phyloP scores from a whole-genome alignment of 2,888 invertebrate genomes.

The Chrysina gloriosa region DNA sequence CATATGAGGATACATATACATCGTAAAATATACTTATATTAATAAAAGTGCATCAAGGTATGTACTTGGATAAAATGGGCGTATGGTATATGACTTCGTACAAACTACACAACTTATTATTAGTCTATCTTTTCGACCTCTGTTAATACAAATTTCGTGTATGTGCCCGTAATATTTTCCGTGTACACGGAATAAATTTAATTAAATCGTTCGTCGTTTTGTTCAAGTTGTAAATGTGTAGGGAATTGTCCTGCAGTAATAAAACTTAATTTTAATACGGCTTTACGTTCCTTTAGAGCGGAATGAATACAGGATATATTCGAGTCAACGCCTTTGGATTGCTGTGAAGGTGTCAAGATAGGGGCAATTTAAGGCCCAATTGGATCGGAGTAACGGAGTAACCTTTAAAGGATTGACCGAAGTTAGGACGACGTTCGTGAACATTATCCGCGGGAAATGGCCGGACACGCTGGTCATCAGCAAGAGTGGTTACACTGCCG shows the following conservation, averaged over 20 bases:
- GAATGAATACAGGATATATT: constrained; percentile 50
- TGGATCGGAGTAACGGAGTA: constrained; percentile 63
- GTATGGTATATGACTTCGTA: too few relatives aligned
- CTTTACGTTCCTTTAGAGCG: constrained; percentile 46
- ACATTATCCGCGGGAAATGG: constrained; percentile 51
- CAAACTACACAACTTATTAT: too few relatives aligned
- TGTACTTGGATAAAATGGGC: too few relatives aligned
- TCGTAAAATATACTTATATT: too few relatives aligned
- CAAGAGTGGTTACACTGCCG: constrained; percentile 44
- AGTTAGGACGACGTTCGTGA: constrained; percentile 60
- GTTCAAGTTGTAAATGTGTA: constrained; percentile 15
- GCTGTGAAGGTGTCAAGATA: constrained; percentile 66
- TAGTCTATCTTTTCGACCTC: too few relatives aligned
- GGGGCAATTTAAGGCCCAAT: constrained; percentile 65
- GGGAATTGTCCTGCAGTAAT: constrained; percentile 33
- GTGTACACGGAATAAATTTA: not conserved
- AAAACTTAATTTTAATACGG: constrained; percentile 48
- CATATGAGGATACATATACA: too few relatives aligned
- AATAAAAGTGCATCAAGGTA: too few relatives aligned
- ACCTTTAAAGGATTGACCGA: constrained; percentile 64
- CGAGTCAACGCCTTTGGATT: constrained; percentile 51
- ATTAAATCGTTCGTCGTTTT: not conserved
- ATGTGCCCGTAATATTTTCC: too few relatives aligned
- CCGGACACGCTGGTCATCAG: constrained; percentile 54
- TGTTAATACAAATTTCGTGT: too few relatives aligned